Evolutionary conservation across 2,888 invertebrate genomes (phyloP).

Genomic region (Agrochola lota): DNA sequence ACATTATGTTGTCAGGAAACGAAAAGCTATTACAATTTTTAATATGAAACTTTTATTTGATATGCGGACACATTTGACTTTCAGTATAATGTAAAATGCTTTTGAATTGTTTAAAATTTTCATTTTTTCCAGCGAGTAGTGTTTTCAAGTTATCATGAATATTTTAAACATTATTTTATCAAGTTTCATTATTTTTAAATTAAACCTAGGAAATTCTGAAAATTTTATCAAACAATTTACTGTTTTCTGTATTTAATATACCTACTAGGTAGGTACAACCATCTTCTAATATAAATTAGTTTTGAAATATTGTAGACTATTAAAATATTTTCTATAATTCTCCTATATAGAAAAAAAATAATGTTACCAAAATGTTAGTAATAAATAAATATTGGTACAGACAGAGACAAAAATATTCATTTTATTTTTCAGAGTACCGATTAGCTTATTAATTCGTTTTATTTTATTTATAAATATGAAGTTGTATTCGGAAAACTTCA

Average conservation of each 20-base stretch:
- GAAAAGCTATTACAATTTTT: constrained; percentile 29
- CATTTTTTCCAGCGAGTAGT: neutral
- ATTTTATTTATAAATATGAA: constrained; percentile 6
- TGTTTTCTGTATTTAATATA: neutral
- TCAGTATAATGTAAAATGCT: constrained; percentile 6
- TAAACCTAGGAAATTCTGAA: neutral
- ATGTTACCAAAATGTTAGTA: neutral
- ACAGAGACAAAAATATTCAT: constrained; percentile 32
- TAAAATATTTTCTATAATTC: neutral
- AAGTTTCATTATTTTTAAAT: neutral
- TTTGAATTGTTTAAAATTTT: constrained; percentile 7
- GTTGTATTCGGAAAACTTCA: constrained; percentile 10
- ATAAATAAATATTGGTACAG: constrained; percentile 10
- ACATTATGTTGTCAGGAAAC: constrained; percentile 42
- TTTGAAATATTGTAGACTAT: constrained; percentile 1
- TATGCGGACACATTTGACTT: constrained; percentile 24
- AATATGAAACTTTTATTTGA: constrained; percentile 44
- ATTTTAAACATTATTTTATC: neutral
- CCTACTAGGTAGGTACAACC: neutral
- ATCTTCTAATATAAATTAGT: neutral
- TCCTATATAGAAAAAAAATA: neutral
- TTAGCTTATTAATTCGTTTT: constrained; percentile 35
- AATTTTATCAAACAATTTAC: neutral
- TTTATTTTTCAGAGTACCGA: neutral
- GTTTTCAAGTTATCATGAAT: neutral